Evolutionary conservation across 2,888 invertebrate genomes (phyloP).

Genomic region (Stenurella melanura): DNA sequence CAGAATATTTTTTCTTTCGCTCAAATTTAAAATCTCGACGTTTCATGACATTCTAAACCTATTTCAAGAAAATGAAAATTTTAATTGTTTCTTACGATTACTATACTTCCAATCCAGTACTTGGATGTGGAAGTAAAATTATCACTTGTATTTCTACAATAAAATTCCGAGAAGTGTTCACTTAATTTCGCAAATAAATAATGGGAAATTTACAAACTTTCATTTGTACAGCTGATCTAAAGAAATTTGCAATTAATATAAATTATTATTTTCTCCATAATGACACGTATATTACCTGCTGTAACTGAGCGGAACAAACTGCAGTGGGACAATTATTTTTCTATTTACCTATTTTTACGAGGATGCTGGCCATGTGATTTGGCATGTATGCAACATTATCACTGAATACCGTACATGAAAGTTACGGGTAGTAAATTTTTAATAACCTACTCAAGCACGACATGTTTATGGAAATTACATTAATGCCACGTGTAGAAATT

Average conservation of each 20-base stretch:
- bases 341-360: background rate
- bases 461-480: background rate
- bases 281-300: background rate
- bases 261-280: conserved; percentile 1
- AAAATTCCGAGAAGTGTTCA: background rate
- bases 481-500: background rate
- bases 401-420: background rate
- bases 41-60: no score
- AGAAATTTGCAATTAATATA: background rate
- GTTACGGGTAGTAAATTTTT: background rate
- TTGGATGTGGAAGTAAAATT: no score
- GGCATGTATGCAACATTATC: background rate
- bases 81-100: no score
- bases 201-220: background rate
- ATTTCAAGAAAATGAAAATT: no score
- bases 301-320: background rate
- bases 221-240: background rate
- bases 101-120: no score
- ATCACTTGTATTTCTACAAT: no score
- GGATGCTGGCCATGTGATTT: background rate
- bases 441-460: background rate
- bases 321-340: background rate
- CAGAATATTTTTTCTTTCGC: no score
- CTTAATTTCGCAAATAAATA: background rate
- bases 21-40: no score